Evolutionary conservation across 2,888 invertebrate species (phyloP).

Genomic region (Odontocolon sp.): DNA sequence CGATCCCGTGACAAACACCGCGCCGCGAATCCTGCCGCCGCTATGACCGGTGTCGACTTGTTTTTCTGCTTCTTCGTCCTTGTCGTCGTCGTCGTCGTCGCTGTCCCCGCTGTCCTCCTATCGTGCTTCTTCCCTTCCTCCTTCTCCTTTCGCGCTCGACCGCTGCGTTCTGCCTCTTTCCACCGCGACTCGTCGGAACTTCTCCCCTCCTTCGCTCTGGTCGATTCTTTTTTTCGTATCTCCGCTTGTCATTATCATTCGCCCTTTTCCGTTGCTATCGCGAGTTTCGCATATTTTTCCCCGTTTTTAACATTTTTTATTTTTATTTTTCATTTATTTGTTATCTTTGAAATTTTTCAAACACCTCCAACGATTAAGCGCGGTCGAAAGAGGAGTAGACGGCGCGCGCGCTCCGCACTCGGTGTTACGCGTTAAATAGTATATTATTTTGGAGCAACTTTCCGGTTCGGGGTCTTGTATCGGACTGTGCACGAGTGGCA

Average conservation of each 20-base stretch:
- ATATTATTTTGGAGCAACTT: slow-evolving; percentile 72
- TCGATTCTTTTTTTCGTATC: not conserved
- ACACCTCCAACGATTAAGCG: too few species aligned
- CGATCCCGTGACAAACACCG: slow-evolving; percentile 31
- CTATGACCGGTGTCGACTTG: slow-evolving; percentile 42
- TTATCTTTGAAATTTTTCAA: too few species aligned
- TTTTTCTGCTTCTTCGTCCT: slow-evolving; percentile 59
- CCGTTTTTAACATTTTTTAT: too few species aligned
- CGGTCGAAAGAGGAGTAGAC: too few species aligned
- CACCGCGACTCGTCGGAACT: slow-evolving; percentile 15
- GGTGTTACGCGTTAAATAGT: too few species aligned
- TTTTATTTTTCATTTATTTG: too few species aligned
- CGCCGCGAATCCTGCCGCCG: slow-evolving; percentile 48
- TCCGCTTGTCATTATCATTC: too few species aligned
- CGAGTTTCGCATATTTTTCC: too few species aligned
- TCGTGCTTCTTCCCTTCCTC: slow-evolving; percentile 18
- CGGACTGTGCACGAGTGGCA: slow-evolving; percentile 80
- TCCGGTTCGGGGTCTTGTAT: slow-evolving; percentile 80
- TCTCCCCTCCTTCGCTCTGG: not conserved
- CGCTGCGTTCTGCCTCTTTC: slow-evolving; percentile 14
- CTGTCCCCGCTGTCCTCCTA: slow-evolving; percentile 44
- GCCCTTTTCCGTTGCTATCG: too few species aligned
- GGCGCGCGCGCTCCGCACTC: too few species aligned
- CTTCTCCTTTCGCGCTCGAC: slow-evolving; percentile 29
- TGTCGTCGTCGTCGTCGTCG: slow-evolving; percentile 59